A percentile compares a stretch with the other conserved stretches of the same genome.
phyloP scores from a whole-genome alignment of 2,888 invertebrate species.

The Eupithecia abbreviata region DNA sequence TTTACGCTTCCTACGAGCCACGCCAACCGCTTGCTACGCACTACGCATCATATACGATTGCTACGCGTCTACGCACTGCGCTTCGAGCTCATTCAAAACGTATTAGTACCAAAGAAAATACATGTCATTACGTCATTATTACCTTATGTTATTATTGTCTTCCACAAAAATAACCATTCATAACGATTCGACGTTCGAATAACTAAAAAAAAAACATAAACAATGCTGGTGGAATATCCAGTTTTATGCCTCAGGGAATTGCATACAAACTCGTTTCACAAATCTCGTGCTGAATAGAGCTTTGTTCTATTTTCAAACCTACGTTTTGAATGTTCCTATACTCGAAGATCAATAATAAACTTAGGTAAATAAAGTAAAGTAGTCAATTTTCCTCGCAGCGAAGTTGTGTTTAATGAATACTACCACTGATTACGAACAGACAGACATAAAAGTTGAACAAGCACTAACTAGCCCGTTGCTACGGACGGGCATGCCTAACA shows the following conservation, averaged over 20 bases:
- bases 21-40: neutral
- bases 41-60: neutral
- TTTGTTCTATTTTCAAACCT: neutral
- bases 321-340: neutral
- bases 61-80: neutral
- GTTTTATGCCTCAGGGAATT: neutral
- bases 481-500: slow-evolving; percentile 49
- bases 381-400: slow-evolving; percentile 21
- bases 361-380: neutral
- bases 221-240: slow-evolving; percentile 3
- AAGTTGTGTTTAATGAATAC: slow-evolving; percentile 38
- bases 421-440: slow-evolving; percentile 25
- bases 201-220: neutral
- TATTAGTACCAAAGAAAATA: neutral
- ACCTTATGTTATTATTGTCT: neutral
- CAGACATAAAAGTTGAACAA: slow-evolving; percentile 47
- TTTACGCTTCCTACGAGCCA: neutral
- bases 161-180: neutral
- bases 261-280: neutral
- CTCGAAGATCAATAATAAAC: neutral
- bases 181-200: neutral
- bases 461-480: slow-evolving; percentile 34
- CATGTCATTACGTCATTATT: neutral
- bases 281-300: neutral
- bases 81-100: neutral